phyloP scores from a whole-genome alignment of 1,140 invertebrate genomes.

The Bombus sibiricus region DNA sequence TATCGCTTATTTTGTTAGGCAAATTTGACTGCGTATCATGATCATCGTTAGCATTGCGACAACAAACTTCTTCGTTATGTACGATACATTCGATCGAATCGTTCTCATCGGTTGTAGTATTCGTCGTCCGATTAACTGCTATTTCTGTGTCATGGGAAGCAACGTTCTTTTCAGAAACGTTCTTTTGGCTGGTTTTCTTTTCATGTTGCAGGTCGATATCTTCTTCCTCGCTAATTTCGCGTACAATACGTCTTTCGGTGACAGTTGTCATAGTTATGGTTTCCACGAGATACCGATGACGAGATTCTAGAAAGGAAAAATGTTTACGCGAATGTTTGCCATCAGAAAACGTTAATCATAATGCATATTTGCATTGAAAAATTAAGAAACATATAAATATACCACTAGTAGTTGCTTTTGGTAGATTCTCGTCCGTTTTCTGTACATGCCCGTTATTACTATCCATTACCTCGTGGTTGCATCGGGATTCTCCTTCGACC shows the following conservation, averaged over 20 bases:
- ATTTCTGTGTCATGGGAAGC: not conserved
- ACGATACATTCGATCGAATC: not conserved
- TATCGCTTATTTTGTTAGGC: not conserved
- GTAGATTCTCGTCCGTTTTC: not conserved
- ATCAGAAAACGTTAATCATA: not conserved
- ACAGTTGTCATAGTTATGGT: conserved; percentile 88
- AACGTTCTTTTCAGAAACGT: conserved; percentile 12
- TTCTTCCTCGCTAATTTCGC: conserved; percentile 81
- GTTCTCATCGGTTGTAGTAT: conserved; percentile 41
- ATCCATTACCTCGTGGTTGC: not conserved
- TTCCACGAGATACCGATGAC: conserved; percentile 86
- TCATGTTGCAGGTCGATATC: conserved; percentile 56
- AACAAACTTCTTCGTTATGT: not conserved
- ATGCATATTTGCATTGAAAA: not conserved
- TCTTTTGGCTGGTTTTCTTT: conserved; percentile 26
- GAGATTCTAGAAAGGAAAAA: conserved; percentile 70
- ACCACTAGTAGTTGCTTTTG: conserved; percentile 17
- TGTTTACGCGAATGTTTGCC: too few relatives aligned
- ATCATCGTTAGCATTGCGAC: not conserved
- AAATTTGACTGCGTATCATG: not conserved
- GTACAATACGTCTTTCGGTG: conserved; percentile 85
- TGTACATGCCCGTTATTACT: not conserved
- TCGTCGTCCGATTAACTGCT: conserved; percentile 8
- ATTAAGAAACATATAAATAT: not conserved
- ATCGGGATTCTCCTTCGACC: not conserved